These are phyloP conservation scores for Protodeltote pygarga DNA, from an alignment of 2,888 invertebrate genomes.

Conservation along the genomic window DNA sequence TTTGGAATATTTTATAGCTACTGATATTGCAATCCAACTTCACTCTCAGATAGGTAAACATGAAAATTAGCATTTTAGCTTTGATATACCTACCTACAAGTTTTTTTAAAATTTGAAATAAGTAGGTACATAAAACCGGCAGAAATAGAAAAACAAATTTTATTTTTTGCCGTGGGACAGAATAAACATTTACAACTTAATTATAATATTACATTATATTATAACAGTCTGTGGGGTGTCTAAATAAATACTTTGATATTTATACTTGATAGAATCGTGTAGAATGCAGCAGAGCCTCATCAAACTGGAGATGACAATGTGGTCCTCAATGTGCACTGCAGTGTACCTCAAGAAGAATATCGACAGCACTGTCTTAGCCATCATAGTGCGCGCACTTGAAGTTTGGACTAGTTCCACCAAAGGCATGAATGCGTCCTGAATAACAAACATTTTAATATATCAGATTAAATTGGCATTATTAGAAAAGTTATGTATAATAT, in stretches of 20 bases:
- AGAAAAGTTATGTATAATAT: constrained; percentile 3
- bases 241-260: constrained; percentile 1
- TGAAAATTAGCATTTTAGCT: too few species aligned
- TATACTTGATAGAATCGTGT: constrained; percentile 97
- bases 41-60: too few species aligned
- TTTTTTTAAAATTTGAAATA: too few species aligned
- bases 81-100: too few species aligned
- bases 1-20: too few species aligned
- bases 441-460: neutral
- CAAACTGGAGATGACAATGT: constrained; percentile 94
- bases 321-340: constrained; percentile 89
- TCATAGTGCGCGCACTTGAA: constrained; percentile 92
- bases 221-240: too few species aligned
- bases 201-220: too few species aligned
- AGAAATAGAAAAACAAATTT: too few species aligned
- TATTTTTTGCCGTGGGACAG: too few species aligned
- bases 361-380: constrained; percentile 93
- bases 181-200: too few species aligned
- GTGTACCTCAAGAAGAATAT: constrained; percentile 84
- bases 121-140: too few species aligned
- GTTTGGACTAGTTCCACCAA: constrained; percentile 96
- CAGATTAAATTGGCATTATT: neutral
- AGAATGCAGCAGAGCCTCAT: constrained; percentile 96
- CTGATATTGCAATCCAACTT: too few species aligned
- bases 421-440: constrained; percentile 95